phyloP scores from a whole-genome alignment of 2,888 invertebrate genomes.

The Dascillus cervinus region DNA sequence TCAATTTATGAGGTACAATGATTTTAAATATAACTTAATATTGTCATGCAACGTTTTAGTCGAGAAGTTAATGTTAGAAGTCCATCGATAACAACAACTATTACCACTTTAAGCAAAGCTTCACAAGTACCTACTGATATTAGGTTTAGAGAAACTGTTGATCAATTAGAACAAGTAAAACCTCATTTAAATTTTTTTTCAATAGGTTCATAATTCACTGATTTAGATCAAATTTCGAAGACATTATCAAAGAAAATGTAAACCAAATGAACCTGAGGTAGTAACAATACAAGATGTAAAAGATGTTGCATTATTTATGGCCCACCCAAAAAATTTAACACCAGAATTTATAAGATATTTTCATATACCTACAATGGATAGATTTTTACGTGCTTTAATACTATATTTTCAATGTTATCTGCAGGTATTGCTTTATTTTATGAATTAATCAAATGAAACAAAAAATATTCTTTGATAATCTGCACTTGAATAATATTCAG shows the following conservation, averaged over 20 bases:
- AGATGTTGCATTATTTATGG: slow-evolving; percentile 52
- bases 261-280: slow-evolving; percentile 47
- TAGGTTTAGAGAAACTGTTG: slow-evolving; percentile 48
- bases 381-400: slow-evolving; percentile 55
- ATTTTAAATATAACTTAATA: neutral
- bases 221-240: slow-evolving; percentile 52
- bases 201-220: neutral
- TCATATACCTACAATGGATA: slow-evolving; percentile 51
- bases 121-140: slow-evolving; percentile 43
- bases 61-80: slow-evolving; percentile 11
- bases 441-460: slow-evolving; percentile 11
- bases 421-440: no score
- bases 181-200: neutral
- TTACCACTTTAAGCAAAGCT: slow-evolving; percentile 5
- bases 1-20: slow-evolving; percentile 23
- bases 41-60: slow-evolving; percentile 7
- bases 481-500: neutral
- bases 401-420: slow-evolving; percentile 57
- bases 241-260: slow-evolving; percentile 50
- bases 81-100: slow-evolving; percentile 8
- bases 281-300: slow-evolving; percentile 55
- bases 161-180: slow-evolving; percentile 47
- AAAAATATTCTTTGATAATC: neutral
- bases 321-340: slow-evolving; percentile 47
- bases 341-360: slow-evolving; percentile 54